Base-by-base conservation (phyloP, 2,888 invertebrate species). In the Drosophila prostipennis region DNA sequence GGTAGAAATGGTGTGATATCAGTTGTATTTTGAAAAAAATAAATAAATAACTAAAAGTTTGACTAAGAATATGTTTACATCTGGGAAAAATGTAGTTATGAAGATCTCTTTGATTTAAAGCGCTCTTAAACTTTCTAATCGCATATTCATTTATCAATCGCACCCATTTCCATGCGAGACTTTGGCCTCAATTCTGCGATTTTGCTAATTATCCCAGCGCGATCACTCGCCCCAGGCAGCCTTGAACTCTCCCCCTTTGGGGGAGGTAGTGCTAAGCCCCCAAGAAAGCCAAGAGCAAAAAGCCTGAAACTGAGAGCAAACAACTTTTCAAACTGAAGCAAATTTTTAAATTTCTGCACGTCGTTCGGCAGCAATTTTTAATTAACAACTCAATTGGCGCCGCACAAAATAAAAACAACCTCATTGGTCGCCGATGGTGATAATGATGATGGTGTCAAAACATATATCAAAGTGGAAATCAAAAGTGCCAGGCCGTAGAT, bases 401-500 rank as follows among this genome's bases (percentile, higher is more conserved):
- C 61, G 34, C 71, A 19, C 29, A 36, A 6, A 45, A 45, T 16
- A 26, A 45, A 19, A 55, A 37, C 45, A 52, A 36, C 29, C 64
- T 40, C 48, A 13, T 34, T 48, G 52, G 37, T 43, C 61, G 51
- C 36, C 63, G 58, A 40, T 60, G 63, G 6, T 29, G 29, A 29
- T 29, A 7, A 29, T 7, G 29, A 16, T 13, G 52, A 56, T 80
- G 81, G 88, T 88, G 84, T 84, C 77, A 84, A 80, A 86, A 84
- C 83, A 88, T 73, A 79, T 77, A 84, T 86, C 85, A 84, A 87
- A 80, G 61, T 78, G 76, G 59, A 88, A 84, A 88, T 84, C 87
- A 87, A 75, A 82, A 72, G 73, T 59, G 65, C 72, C 57, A 49
- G 60, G 26, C 58, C 45, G 51, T 29, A 29, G 56, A 42, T 53